Evolutionary conservation across 2,113 vertebrate genomes (phyloP), one percentile per base, ranked within the genome.

Genomic region (Castor canadensis): DNA sequence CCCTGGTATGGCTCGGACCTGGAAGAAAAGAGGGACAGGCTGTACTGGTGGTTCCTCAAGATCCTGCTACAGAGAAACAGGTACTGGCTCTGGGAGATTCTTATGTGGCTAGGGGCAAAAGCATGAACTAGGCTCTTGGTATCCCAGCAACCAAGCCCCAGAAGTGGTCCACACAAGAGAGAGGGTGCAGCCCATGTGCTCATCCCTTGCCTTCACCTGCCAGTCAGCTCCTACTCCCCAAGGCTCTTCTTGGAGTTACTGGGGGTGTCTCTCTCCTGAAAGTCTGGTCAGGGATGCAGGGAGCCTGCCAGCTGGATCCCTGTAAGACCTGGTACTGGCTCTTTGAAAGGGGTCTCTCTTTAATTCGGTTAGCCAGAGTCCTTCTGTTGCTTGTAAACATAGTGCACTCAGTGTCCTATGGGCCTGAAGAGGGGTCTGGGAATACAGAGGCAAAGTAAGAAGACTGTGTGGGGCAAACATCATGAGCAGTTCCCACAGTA

Each of bases 1-100:
- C 0, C 99, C 98, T 98, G 99, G 99, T 96, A 99, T 99, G 73
- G 99, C 99, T 96, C 99, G 98, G 32, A 99, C 99, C 99, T 99
- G 97, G 4, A 84, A 76, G 60, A 30, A 89, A 95, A 87, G 77
- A 85, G 49, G 92, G 47, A 45, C 0, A 40, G 47, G n/a, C 49
- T 56, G 30, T 16, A 43, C 28, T 15, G 28, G 24, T 6, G n/a
- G 94, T 43, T 52, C 26, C 47, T 56, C 16, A 30, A n/a, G 91
- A 16, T 81, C 62, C n/a, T 40, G 73, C 3, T 17, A n/a, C 2
- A 19, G 38, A 22, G 77, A 69, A 67, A 76, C 28, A 16, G 54
- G 24, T 1, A 28, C 10, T 58, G 45, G 19, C 58, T 47, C 81
- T 40, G 40, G 52, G 43, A 69, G 52, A 35, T 16, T 16, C n/a